These are phyloP conservation scores for Phoxinus phoxinus DNA, from an alignment of 2,113 vertebrate genomes.

Conservation along the genomic window DNA sequence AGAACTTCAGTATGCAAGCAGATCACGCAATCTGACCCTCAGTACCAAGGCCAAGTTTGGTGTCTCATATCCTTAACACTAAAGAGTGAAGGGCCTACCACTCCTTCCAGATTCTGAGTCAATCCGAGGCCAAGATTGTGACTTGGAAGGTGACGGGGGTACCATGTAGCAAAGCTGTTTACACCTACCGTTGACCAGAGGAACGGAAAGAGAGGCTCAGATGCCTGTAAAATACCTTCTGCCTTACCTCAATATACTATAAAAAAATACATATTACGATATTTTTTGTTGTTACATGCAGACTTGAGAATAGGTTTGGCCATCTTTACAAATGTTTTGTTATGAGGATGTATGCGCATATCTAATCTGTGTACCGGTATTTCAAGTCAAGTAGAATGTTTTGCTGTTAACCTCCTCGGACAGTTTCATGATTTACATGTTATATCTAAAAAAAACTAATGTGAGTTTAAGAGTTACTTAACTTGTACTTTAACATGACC, in stretches of 20 bases:
- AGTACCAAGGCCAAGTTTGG: slow-evolving; percentile 61
- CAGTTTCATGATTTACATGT: not conserved
- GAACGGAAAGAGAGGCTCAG: not conserved
- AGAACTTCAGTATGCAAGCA: slow-evolving; percentile 58
- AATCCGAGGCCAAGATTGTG: not conserved
- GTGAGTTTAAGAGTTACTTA: too few species aligned
- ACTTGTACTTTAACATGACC: not conserved
- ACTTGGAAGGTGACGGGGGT: not conserved
- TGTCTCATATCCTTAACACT: slow-evolving; percentile 59
- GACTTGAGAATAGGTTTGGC: not conserved
- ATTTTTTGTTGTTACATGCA: too few species aligned
- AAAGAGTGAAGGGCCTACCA: slow-evolving; percentile 37
- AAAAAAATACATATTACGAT: too few species aligned
- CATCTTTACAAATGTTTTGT: not conserved
- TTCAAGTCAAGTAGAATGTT: not conserved
- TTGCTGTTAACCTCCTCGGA: not conserved
- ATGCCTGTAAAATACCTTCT: not conserved
- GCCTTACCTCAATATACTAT: not conserved
- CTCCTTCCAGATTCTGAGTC: not conserved
- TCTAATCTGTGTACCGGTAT: not conserved
- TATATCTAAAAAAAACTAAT: not conserved
- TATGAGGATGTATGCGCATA: not conserved
- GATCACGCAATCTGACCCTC: slow-evolving; percentile 42
- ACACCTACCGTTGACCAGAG: not conserved
- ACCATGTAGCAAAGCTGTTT: not conserved